Evolutionary conservation across 2,888 invertebrate genomes (phyloP).

Genomic region (Flabesymbios commensalis): DNA sequence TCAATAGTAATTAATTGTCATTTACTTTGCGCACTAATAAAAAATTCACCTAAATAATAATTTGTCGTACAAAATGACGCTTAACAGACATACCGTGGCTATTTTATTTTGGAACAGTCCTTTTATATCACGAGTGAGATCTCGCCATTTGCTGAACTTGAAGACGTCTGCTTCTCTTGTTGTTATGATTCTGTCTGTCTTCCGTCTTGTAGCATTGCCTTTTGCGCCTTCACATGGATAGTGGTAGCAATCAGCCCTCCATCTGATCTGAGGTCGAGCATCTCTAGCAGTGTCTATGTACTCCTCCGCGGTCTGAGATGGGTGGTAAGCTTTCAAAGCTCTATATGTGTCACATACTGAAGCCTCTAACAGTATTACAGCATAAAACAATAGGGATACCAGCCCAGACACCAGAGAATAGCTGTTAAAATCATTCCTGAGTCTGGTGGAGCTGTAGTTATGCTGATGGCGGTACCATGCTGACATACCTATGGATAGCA

Average conservation of each 20-base stretch:
- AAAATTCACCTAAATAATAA: too few species aligned
- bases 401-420: neutral
- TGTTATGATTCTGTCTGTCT: neutral
- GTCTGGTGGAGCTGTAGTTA: too few species aligned
- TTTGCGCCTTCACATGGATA: neutral
- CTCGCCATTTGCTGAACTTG: constrained; percentile 13
- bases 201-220: neutral
- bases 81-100: too few species aligned
- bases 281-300: constrained; percentile 5
- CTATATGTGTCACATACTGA: neutral
- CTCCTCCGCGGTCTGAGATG: constrained; percentile 1
- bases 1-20: too few species aligned
- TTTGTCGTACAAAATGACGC: too few species aligned
- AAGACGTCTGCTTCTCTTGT: constrained; percentile 1
- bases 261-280: constrained; percentile 10
- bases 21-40: too few species aligned
- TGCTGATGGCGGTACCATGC: too few species aligned
- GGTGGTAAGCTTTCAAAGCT: neutral
- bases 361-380: constrained; percentile 5
- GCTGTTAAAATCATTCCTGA: too few species aligned
- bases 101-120: constrained; percentile 2
- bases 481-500: too few species aligned
- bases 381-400: neutral
- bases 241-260: constrained; percentile 18
- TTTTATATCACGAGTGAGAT: constrained; percentile 8